A percentile compares a stretch with the other conserved stretches of the same genome.
These are phyloP conservation scores for Chloebia gouldiae DNA, from an alignment of 2,113 vertebrate genomes.

Conservation along the genomic window DNA sequence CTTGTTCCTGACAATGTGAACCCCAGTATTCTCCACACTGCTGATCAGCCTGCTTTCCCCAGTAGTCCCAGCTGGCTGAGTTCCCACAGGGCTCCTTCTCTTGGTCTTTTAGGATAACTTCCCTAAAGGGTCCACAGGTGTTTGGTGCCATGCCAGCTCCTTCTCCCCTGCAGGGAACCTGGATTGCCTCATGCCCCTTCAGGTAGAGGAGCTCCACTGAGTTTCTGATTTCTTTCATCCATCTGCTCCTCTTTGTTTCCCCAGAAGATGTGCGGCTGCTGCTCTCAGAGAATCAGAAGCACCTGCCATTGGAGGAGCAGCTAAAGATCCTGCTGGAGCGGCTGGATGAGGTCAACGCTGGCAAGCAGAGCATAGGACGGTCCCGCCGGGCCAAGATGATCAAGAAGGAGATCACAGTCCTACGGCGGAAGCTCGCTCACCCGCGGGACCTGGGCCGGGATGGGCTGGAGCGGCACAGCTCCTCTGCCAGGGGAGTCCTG, in stretches of 20 bases:
- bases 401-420: slow-evolving; percentile 92
- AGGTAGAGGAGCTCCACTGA: not conserved
- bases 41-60: not conserved
- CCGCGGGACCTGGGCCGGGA: slow-evolving; percentile 84
- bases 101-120: not conserved
- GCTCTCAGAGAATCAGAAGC: slow-evolving; percentile 86
- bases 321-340: slow-evolving; percentile 86
- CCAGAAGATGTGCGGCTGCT: slow-evolving; percentile 83
- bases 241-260: not conserved
- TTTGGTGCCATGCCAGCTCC: not conserved
- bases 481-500: slow-evolving; percentile 71
- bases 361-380: slow-evolving; percentile 92
- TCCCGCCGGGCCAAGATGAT: slow-evolving; percentile 94
- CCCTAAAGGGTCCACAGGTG: not conserved
- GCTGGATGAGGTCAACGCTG: slow-evolving; percentile 86
- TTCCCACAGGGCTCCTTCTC: not conserved
- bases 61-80: not conserved
- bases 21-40: not conserved
- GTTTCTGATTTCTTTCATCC: not conserved
- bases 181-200: not conserved
- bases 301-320: slow-evolving; percentile 92
- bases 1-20: not conserved
- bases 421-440: slow-evolving; percentile 91
- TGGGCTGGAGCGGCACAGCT: slow-evolving; percentile 72
- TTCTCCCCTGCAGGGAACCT: not conserved